A percentile compares a stretch with the other conserved stretches of the same genome.
Evolutionary conservation across 2,113 vertebrate species (phyloP).

Genomic region (Andinoacara biseriatus): DNA sequence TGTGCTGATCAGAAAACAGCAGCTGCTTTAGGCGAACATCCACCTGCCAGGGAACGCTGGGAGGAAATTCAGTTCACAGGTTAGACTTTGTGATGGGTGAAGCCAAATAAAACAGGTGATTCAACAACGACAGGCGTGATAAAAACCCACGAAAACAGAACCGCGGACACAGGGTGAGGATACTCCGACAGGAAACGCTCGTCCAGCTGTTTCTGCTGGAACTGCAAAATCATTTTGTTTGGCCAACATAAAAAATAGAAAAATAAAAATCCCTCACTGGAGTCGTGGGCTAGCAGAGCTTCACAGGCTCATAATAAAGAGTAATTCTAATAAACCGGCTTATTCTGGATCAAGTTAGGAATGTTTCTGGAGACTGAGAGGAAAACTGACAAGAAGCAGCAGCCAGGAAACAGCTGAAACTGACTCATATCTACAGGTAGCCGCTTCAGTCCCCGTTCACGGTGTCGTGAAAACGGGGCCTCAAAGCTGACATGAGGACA

Average conservation of each 20-base stretch:
- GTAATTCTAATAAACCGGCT: not conserved
- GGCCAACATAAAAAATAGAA: not conserved
- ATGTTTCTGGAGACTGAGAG: not conserved
- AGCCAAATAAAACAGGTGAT: not conserved
- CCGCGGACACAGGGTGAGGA: not conserved
- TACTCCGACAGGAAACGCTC: not conserved
- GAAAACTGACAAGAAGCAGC: not conserved
- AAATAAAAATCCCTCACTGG: not conserved
- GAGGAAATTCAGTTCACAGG: not conserved
- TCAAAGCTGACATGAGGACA: not conserved
- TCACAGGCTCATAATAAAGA: not conserved
- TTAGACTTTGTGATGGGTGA: not conserved
- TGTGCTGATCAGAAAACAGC: slow-evolving; percentile 7
- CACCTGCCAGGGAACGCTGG: not conserved
- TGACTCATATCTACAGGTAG: not conserved
- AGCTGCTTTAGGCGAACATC: not conserved
- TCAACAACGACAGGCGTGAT: not conserved
- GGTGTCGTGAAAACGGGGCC: too few relatives aligned
- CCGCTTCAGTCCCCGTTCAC: not conserved
- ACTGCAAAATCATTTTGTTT: not conserved
- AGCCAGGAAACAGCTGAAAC: not conserved
- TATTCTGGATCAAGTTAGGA: too few relatives aligned
- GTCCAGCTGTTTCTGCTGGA: not conserved
- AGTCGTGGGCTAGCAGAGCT: not conserved
- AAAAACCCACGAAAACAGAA: not conserved